Evolutionary conservation across 1,140 invertebrate species (phyloP).

Genomic region (Musca domestica): DNA sequence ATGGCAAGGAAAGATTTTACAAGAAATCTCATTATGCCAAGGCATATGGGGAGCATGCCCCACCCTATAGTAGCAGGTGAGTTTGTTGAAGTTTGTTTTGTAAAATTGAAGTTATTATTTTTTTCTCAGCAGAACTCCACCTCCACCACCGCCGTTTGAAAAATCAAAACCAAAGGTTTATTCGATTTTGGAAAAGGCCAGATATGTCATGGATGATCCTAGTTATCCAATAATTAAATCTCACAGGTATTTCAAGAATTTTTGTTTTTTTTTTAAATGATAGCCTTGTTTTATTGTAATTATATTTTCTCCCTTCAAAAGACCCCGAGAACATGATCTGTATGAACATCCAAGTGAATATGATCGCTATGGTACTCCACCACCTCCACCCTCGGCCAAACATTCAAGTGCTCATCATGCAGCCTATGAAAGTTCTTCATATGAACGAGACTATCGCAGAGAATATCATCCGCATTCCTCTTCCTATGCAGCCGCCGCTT

Average conservation of each 20-base stretch:
- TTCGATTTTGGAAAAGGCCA: slow-evolving; percentile 76
- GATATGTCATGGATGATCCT: slow-evolving; percentile 75
- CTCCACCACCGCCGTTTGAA: slow-evolving; percentile 51
- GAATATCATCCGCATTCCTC: slow-evolving; percentile 51
- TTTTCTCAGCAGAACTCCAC: slow-evolving; percentile 35
- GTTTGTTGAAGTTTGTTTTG: background rate
- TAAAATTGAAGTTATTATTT: background rate
- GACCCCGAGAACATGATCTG: slow-evolving; percentile 47
- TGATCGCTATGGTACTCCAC: slow-evolving; percentile 44
- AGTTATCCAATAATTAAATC: slow-evolving; percentile 57
- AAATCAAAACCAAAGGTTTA: slow-evolving; percentile 68
- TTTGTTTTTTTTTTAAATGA: background rate
- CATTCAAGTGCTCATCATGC: slow-evolving; percentile 45
- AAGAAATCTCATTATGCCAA: slow-evolving; percentile 51
- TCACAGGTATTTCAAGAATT: slow-evolving; percentile 34
- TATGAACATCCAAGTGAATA: slow-evolving; percentile 50
- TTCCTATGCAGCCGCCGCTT: slow-evolving; percentile 48
- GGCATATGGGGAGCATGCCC: slow-evolving; percentile 44
- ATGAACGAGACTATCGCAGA: slow-evolving; percentile 49
- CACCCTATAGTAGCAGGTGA: slow-evolving; percentile 43
- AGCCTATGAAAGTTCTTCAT: slow-evolving; percentile 44
- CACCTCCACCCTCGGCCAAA: slow-evolving; percentile 44
- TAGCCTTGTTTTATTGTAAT: slow-evolving; percentile 2
- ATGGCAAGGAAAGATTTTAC: slow-evolving; percentile 46
- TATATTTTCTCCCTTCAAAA: slow-evolving; percentile 10